A percentile compares a stretch with the other conserved stretches of the same genome.
Conservation (phyloP, 2,113 vertebrate species). For the Equus quagga region DNA sequence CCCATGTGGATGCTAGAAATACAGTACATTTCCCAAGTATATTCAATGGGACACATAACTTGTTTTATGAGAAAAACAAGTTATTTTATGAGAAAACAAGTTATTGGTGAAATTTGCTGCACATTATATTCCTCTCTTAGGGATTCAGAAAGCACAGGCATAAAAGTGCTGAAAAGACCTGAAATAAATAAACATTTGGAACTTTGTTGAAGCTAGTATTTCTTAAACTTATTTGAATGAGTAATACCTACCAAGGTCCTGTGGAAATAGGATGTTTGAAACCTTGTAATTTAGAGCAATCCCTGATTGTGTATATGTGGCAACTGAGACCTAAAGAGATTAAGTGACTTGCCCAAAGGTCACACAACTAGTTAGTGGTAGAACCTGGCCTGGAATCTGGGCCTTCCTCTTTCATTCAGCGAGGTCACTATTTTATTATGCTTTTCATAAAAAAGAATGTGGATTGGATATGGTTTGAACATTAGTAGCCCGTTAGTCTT, state of each 20-base stretch:
- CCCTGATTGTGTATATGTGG: neutral
- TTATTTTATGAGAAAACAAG: neutral
- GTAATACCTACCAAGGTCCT: neutral
- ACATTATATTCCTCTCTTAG: neutral
- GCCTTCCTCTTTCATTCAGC: conserved; percentile 13
- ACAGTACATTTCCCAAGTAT: neutral
- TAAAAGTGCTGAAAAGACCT: conserved; percentile 16
- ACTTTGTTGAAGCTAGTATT: neutral
- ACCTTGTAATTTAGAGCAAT: conserved; percentile 39
- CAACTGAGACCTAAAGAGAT: neutral
- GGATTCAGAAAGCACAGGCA: neutral
- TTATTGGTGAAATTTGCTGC: neutral
- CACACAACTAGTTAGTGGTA: neutral
- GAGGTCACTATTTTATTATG: conserved; percentile 11
- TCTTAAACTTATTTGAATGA: conserved; percentile 32
- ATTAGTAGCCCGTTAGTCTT: neutral
- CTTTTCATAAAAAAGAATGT: conserved; percentile 46
- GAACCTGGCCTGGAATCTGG: neutral
- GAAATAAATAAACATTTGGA: conserved; percentile 54
- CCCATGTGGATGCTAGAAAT: neutral
- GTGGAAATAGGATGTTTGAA: neutral
- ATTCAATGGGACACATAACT: neutral
- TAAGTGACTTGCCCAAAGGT: neutral
- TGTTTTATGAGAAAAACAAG: neutral
- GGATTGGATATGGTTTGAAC: conserved; percentile 51